These are phyloP conservation scores for Eledone cirrhosa DNA, from an alignment of 2,888 invertebrate species.

Conservation along the genomic window DNA sequence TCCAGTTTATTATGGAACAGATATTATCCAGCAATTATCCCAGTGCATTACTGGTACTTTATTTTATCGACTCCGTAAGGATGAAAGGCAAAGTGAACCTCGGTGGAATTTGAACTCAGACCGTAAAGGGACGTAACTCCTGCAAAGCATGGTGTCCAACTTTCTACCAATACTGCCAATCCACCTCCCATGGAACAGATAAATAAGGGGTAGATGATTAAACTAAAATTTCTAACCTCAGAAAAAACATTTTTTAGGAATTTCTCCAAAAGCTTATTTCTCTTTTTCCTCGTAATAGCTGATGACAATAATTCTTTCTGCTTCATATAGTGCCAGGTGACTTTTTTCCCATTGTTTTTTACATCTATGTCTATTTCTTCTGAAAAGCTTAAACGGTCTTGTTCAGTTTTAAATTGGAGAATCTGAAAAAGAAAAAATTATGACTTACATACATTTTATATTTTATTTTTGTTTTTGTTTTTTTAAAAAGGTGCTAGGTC, in stretches of 20 bases:
- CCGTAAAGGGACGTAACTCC: no score
- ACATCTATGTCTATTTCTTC: conserved; percentile 35
- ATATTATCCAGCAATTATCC: no score
- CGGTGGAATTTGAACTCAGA: no score
- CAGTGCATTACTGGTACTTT: no score
- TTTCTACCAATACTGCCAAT: no score
- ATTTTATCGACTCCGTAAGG: no score
- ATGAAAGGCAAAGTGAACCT: no score
- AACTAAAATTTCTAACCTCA: conserved; percentile 45
- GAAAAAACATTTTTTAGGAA: conserved; percentile 62
- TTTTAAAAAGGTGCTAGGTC: no score
- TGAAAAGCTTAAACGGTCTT: conserved; percentile 45
- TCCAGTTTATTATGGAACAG: no score
- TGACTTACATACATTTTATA: neutral
- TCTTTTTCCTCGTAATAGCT: conserved; percentile 59
- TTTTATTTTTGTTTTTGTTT: neutral
- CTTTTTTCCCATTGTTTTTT: conserved; percentile 33
- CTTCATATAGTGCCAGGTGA: conserved; percentile 42
- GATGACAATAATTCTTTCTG: conserved; percentile 45
- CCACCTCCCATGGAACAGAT: no score
- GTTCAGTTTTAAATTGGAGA: conserved; percentile 48
- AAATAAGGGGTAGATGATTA: no score
- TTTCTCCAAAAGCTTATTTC: conserved; percentile 58
- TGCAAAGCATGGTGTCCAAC: no score
- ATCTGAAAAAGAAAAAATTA: conserved; percentile 43